Base-by-base conservation (phyloP, 2,888 invertebrate species). In the Apotomis turbidana region DNA sequence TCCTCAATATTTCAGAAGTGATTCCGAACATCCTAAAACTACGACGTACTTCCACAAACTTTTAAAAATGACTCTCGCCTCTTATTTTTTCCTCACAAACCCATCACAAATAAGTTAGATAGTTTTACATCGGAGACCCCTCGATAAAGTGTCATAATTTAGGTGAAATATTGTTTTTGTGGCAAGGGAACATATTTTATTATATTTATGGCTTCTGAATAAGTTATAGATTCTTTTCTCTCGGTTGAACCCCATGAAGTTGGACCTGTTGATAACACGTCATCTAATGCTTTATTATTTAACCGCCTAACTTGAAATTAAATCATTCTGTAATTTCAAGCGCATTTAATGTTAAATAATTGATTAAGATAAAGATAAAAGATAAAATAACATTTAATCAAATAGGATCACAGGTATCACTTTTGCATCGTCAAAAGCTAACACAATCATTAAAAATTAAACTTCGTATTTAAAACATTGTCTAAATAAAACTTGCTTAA, bases 71-170 rank as follows among this genome's bases (percentile, higher is more conserved):
- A 85, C 80, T 83, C 76, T 72, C 79, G 78, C 83, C 83, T 83
- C 81, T 87, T 87, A 86, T 87, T 87, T 89, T 87, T 87, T 85
- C 83, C 86, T 87, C 80, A 85, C 84, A 85, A 87, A 85, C 85
- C 87, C 82, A 87, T 86, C 83, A 80, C 75, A 78, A 79, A 79
- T 78, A 88, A 90, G 84, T 90, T 89, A 77, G 85, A 87, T 90
- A 90, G 90, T 90, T 89, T 89, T 87, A 89, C 87, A 89, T 85
- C 80, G 85, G 84, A 82, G 87, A 87, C 89, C 90, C 87, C 87
- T 87, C 90, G 87, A 87, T 87, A 89, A 88, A 89, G 85, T 90
- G 90, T 88, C 90, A 89, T 89, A 89, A 89, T 90, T 88, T 88
- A 85, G 79, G 83, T 90, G 87, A 90, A 86, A 88, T 88, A 89